A percentile compares a stretch with the other conserved stretches of the same genome.
phyloP scores from a whole-genome alignment of 2,797 vertebrate genomes.

The Mus minutoides region DNA sequence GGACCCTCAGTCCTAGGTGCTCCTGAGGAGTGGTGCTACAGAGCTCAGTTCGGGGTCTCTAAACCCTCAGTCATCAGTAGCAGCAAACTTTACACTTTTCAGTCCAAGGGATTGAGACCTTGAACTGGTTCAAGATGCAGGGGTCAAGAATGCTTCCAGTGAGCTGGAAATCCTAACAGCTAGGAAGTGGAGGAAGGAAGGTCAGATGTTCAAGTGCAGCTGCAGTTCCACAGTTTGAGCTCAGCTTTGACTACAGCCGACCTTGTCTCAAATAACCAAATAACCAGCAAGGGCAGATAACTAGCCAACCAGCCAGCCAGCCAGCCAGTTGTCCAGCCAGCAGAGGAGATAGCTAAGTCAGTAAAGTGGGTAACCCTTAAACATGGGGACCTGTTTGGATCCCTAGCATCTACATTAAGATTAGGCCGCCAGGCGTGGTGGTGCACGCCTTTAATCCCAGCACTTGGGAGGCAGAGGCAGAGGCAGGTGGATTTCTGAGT shows the following conservation, averaged over 20 bases:
- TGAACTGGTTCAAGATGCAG: neutral
- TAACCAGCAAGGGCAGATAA: neutral
- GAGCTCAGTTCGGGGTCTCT: neutral
- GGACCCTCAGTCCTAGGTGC: neutral
- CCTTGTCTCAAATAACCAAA: neutral
- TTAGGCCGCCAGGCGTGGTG: too few species aligned
- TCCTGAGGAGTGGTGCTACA: neutral
- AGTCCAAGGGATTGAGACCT: neutral
- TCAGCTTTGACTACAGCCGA: neutral
- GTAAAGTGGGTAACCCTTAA: neutral
- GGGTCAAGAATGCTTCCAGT: neutral
- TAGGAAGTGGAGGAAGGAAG: neutral
- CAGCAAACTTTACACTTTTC: neutral
- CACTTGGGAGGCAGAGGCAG: too few species aligned
- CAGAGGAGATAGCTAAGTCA: neutral
- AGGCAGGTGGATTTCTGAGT: too few species aligned
- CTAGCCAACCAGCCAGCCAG: neutral
- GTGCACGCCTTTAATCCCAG: too few species aligned
- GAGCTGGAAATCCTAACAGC: neutral
- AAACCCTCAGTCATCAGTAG: neutral
- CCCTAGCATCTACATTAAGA: neutral
- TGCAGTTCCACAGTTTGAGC: neutral
- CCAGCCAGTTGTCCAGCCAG: neutral
- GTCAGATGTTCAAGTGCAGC: neutral
- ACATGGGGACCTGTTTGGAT: neutral